Base-by-base conservation (phyloP, 2,888 invertebrate species). In the Dione juno region DNA sequence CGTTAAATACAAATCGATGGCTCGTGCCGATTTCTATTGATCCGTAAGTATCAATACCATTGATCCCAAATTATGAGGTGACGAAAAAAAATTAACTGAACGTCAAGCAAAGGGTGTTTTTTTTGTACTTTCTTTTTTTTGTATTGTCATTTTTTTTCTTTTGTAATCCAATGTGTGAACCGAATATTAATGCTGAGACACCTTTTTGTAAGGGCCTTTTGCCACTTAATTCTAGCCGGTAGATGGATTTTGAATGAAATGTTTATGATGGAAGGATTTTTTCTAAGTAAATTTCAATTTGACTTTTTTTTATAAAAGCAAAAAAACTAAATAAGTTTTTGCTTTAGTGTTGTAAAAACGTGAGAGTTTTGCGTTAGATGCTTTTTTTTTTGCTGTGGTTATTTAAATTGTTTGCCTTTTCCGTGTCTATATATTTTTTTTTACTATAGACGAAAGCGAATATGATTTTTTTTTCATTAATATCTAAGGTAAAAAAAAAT, bases 141-240 rank as follows among this genome's bases (percentile, higher is more conserved):
- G 52, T 64, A 69, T 71, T 71, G 69, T 74, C 50, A 66, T 50
- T 59, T 69, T 71, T 74, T 80, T 80, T 81, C 79, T 79, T 77
- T 79, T 72, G 79, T 81, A 78, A 85, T 82, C 78, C 79, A 75
- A 81, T 81, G 84, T 85, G 86, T 80, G 85, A 86, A 83, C 82
- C 75, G 82, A 83, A 84, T 84, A 77, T 81, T 79, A 81, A 84
- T 82, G 74, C 68, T 81, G 75, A 80, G 81, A 81, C 74, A 73
- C 64, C 70, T 80, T 81, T 81, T 82, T 79, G 35, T 67, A 35
- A 57, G 53, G 72, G 70, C 79, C 80, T 82, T 83, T 79, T 80
- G 78, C 82, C 83, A 85, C 86, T 84, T 85, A 86, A 84, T 84
- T 85, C 80, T 71, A 79, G 82, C 74, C 82, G 84, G 83, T 84